Conservation (phyloP, 2,797 vertebrate genomes). For the Euphonia xanthogaster region DNA sequence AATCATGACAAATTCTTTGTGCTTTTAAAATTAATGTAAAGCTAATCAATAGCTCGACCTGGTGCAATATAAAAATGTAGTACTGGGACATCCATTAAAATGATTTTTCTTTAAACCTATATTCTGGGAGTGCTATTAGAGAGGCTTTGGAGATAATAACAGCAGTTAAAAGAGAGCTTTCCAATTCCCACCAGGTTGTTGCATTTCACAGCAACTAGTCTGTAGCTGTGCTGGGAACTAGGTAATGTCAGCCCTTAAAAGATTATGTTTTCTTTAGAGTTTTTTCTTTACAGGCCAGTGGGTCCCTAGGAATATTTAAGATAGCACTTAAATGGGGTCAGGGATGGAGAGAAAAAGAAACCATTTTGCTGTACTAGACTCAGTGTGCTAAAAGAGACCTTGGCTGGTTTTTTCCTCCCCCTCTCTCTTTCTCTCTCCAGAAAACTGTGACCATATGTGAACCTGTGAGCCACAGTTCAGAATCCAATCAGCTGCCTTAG, state of each 20-base stretch:
- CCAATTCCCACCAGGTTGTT: slow-evolving; percentile 41
- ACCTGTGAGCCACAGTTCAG: slow-evolving; percentile 62
- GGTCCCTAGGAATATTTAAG: slow-evolving; percentile 12
- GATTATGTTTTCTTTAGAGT: slow-evolving; percentile 37
- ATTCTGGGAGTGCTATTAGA: slow-evolving; percentile 55
- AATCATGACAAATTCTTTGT: slow-evolving; percentile 61
- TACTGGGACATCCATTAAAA: slow-evolving; percentile 68
- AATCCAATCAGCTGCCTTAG: slow-evolving; percentile 65
- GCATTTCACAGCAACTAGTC: slow-evolving; percentile 32
- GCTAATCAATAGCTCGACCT: slow-evolving; percentile 69
- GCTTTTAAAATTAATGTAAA: slow-evolving; percentile 72
- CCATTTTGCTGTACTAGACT: not conserved
- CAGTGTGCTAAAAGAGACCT: not conserved
- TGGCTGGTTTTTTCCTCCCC: not conserved
- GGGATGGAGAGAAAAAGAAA: not conserved
- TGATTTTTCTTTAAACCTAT: slow-evolving; percentile 54
- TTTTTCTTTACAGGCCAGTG: slow-evolving; percentile 14
- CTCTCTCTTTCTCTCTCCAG: not conserved
- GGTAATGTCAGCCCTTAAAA: slow-evolving; percentile 19
- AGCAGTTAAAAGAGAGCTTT: slow-evolving; percentile 42
- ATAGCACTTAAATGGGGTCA: slow-evolving; percentile 40
- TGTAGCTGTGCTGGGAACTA: not conserved
- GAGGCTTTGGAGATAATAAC: slow-evolving; percentile 30
- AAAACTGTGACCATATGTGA: slow-evolving; percentile 69
- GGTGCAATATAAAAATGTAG: slow-evolving; percentile 46